Evolutionary conservation across 2,888 invertebrate species (phyloP).

Genomic region (Automeris io): DNA sequence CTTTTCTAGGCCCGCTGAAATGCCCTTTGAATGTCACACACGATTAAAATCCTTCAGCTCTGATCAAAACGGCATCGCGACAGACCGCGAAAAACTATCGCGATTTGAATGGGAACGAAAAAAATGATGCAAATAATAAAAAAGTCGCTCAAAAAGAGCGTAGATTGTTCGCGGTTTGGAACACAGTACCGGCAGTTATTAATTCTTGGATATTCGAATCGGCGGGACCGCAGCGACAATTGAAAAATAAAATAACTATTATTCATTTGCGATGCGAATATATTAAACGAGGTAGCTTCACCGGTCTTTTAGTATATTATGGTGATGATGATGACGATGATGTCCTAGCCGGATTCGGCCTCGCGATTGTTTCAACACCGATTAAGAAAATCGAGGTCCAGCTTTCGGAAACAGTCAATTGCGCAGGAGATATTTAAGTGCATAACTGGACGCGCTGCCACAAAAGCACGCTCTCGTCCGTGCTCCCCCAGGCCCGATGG

Average conservation of each 20-base stretch:
- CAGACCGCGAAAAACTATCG: slow-evolving; percentile 71
- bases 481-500: too few species aligned
- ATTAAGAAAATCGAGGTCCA: too few species aligned
- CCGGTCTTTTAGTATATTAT: slow-evolving; percentile 10
- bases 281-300: slow-evolving; percentile 55
- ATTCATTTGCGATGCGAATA: slow-evolving; percentile 60
- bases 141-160: slow-evolving; percentile 55
- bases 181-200: slow-evolving; percentile 54
- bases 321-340: background rate
- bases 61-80: slow-evolving; percentile 52
- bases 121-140: slow-evolving; percentile 54
- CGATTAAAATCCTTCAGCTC: slow-evolving; percentile 39
- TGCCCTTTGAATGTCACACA: slow-evolving; percentile 17
- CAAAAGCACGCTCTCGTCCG: too few species aligned
- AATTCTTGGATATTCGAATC: slow-evolving; percentile 63
- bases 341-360: too few species aligned
- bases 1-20: too few species aligned
- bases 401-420: too few species aligned
- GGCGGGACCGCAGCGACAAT: slow-evolving; percentile 60
- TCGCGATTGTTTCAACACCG: too few species aligned
- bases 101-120: slow-evolving; percentile 53
- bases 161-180: slow-evolving; percentile 66
- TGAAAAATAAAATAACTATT: slow-evolving; percentile 74
- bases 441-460: too few species aligned
- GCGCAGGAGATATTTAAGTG: too few species aligned